Percentiles rank a stretch among this genome's conserved stretches.
These are phyloP conservation scores for Anoplolepis gracilipes DNA, from an alignment of 1,140 invertebrate genomes.

Conservation along the genomic window DNA sequence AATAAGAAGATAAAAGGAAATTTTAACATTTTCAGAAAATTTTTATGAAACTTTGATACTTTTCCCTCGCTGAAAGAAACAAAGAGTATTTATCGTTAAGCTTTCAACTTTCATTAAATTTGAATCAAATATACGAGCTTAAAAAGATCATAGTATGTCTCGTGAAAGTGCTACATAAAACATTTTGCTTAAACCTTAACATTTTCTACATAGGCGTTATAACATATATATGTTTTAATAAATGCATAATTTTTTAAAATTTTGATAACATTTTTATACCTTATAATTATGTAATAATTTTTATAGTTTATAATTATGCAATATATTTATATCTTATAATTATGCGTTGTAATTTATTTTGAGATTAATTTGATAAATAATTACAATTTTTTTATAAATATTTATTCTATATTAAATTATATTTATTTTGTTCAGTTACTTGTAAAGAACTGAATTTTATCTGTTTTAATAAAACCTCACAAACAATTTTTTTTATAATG, in stretches of 20 bases:
- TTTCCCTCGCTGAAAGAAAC: neutral
- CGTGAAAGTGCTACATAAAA: neutral
- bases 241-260: neutral
- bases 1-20: neutral
- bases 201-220: neutral
- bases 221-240: neutral
- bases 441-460: neutral
- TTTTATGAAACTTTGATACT: neutral
- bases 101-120: no score
- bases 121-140: neutral
- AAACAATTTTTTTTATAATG: neutral
- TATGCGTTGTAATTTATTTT: neutral
- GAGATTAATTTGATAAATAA: neutral
- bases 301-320: neutral
- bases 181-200: neutral
- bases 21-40: neutral
- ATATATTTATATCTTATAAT: neutral
- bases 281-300: neutral
- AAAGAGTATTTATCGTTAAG: neutral
- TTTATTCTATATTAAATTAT: neutral
- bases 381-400: neutral
- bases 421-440: neutral
- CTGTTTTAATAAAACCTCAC: neutral
- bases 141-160: neutral
- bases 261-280: neutral